Evolutionary conservation across 2,888 invertebrate genomes (phyloP).

Genomic region (Branchipolynoe longqiensis): DNA sequence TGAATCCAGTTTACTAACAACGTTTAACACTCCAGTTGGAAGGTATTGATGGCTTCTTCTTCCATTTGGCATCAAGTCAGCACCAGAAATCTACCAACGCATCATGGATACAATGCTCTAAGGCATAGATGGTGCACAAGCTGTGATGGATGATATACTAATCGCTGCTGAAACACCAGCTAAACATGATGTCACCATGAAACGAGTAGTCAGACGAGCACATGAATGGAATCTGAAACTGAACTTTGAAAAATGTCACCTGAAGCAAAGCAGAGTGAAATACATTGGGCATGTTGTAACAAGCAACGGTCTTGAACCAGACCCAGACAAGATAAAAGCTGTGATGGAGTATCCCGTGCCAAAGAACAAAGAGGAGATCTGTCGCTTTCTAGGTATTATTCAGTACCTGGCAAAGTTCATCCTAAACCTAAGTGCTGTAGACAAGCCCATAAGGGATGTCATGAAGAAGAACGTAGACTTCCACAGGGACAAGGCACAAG

Average conservation of each 20-base stretch:
- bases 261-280: slow-evolving; percentile 49
- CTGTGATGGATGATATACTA: slow-evolving; percentile 39
- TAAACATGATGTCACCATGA: slow-evolving; percentile 1
- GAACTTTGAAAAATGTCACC: slow-evolving; percentile 38
- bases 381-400: slow-evolving; percentile 65
- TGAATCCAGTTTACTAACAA: slow-evolving; percentile 68
- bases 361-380: slow-evolving; percentile 60
- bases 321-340: slow-evolving; percentile 64
- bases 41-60: background rate
- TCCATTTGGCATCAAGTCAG: background rate
- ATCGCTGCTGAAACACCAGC: background rate
- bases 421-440: slow-evolving; percentile 60
- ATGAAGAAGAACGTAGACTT: slow-evolving; percentile 65
- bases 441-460: slow-evolving; percentile 63
- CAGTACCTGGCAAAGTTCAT: slow-evolving; percentile 61
- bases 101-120: background rate
- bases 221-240: slow-evolving; percentile 4
- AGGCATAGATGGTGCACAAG: background rate
- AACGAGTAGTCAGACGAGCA: background rate
- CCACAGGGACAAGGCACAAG: slow-evolving; percentile 66
- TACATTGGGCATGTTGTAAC: slow-evolving; percentile 65
- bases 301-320: slow-evolving; percentile 62
- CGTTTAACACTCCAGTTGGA: slow-evolving; percentile 70
- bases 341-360: slow-evolving; percentile 63
- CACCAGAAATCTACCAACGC: slow-evolving; percentile 9